Evolutionary conservation across 1,140 invertebrate genomes (phyloP), one percentile per base, ranked within the genome.

Genomic region (Liolophura sinensis): DNA sequence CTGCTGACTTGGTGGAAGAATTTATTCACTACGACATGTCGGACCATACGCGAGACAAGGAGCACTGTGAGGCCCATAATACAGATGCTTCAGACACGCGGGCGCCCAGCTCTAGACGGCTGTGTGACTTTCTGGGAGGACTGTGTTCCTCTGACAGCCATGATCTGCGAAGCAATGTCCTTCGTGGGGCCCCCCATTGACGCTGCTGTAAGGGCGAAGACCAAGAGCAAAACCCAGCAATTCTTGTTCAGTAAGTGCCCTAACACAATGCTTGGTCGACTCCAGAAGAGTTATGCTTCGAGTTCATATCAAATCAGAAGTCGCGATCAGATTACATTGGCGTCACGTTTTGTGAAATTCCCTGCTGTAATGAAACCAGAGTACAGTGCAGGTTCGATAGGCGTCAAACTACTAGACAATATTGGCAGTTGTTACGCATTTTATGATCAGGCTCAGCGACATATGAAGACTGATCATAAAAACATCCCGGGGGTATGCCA

Each of bases 291-390:
- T 3, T 40, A 40, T 40, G 31, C 31, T 5, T 40, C 31, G 9
- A 40, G 31, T 40, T 40, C 31, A 3, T 40, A 40, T 40, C 31
- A 40, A 40, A 9, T 40, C 31, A 3, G 9, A 40, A 40, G 31
- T 40, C 31, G 31, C 31, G 9, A 40, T 40, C 31, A 40, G 31
- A 40, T 40, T 40, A 40, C 3, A 40, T 5, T 40, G 9, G 31
- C 31, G 3, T 40, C 31, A 40, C 31, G 31, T 40, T 3, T 40
- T 7, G 47, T 67, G 4, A 24, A 62, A 6, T 61, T 71, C 14
- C 76, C 76, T 0, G 63, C 68, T 5, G 55, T 76, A 0, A 47
- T 78, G 46, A 78, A 78, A 54, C 69, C 71, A 14, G 74, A 76
- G 48, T 72, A 72, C 40, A 74, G 74, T 1, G 74, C 72, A 7